These are phyloP conservation scores for Pseudolaguvia tuberculata DNA, from an alignment of 2,113 vertebrate genomes.

Conservation along the genomic window DNA sequence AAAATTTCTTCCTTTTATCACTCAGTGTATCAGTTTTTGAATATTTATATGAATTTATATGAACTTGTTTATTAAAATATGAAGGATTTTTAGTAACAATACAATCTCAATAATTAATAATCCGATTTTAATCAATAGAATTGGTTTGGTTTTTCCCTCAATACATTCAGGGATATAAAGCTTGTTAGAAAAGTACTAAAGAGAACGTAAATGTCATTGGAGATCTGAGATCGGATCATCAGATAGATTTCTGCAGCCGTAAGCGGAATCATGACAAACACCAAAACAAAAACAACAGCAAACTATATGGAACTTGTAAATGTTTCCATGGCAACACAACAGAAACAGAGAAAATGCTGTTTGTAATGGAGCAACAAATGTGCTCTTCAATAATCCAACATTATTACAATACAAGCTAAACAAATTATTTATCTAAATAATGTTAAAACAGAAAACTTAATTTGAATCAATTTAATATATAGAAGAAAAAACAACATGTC, in stretches of 20 bases:
- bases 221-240: neutral
- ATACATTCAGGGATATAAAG: no score
- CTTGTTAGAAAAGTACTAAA: no score
- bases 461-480: neutral
- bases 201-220: no score
- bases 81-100: no score
- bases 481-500: neutral
- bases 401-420: neutral
- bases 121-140: no score
- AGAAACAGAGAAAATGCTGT: no score
- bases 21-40: neutral
- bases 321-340: neutral
- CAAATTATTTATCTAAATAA: neutral
- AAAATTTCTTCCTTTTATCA: neutral
- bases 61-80: no score
- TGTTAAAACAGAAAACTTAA: neutral
- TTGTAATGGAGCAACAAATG: neutral
- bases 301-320: neutral
- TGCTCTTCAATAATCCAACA: neutral
- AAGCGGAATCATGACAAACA: neutral
- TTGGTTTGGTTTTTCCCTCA: no score
- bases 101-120: no score
- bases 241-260: slow-evolving; percentile 16
- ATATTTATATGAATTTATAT: neutral
- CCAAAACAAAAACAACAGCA: neutral